These are phyloP conservation scores for Heterocephalus glaber DNA, from an alignment of 2,113 vertebrate species.

Conservation along the genomic window DNA sequence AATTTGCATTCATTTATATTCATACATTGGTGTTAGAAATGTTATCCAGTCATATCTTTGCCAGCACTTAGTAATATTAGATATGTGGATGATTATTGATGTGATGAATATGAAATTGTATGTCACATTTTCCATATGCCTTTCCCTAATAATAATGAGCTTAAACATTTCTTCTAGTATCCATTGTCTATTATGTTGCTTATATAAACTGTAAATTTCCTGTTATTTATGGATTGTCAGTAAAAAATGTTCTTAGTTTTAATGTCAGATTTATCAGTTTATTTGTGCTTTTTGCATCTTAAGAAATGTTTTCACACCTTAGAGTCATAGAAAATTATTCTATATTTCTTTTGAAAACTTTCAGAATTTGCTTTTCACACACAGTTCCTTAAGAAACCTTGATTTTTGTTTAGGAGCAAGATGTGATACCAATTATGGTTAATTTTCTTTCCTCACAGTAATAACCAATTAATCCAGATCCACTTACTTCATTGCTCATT, in stretches of 20 bases:
- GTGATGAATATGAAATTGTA: not conserved
- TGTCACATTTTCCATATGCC: not conserved
- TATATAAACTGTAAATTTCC: not conserved
- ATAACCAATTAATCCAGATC: not conserved
- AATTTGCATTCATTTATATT: not conserved
- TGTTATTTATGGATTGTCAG: not conserved
- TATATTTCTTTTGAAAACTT: not conserved
- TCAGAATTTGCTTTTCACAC: constrained; percentile 3
- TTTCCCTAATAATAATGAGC: not conserved
- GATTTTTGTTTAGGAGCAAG: not conserved
- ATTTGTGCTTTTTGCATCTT: not conserved
- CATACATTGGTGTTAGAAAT: not conserved
- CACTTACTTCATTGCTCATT: not conserved
- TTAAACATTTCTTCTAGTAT: not conserved
- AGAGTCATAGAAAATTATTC: not conserved
- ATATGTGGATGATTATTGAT: not conserved
- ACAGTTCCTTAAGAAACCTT: not conserved
- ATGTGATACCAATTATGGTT: not conserved
- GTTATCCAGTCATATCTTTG: not conserved
- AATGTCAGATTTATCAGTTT: not conserved
- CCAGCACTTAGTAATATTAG: not conserved
- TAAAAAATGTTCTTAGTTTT: not conserved
- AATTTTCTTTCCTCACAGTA: not conserved
- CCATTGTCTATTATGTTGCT: not conserved
- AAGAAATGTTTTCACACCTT: not conserved